Percentiles rank a stretch among this genome's conserved stretches.
Conservation (phyloP, 2,113 vertebrate genomes). For the Lucifuga dentata region DNA sequence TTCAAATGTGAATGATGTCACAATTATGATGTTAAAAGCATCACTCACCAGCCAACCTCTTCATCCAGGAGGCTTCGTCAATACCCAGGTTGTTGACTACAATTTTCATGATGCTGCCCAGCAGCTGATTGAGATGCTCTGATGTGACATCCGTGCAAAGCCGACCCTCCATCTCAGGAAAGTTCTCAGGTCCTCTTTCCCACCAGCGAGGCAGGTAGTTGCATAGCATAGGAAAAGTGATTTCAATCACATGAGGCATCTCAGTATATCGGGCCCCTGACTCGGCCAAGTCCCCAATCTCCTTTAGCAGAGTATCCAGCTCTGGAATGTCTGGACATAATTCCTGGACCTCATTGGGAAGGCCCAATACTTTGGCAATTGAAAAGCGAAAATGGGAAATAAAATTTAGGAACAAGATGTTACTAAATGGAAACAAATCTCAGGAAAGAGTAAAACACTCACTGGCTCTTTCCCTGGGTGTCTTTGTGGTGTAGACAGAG, state of each 20-base stretch:
- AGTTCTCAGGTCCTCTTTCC: conserved; percentile 88
- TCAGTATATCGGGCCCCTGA: conserved; percentile 95
- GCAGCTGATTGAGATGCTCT: conserved; percentile 91
- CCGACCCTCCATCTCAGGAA: conserved; percentile 80
- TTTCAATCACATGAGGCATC: conserved; percentile 97
- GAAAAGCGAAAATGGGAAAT: not conserved
- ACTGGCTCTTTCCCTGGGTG: conserved; percentile 91
- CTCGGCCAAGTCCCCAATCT: conserved; percentile 92
- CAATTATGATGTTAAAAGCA: not conserved
- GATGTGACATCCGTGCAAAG: conserved; percentile 90
- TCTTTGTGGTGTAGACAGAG: conserved; percentile 96
- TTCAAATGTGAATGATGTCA: not conserved
- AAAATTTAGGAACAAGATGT: conserved; percentile 1
- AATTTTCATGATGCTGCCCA: conserved; percentile 95
- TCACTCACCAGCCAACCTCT: conserved; percentile 90
- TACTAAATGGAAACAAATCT: conserved; percentile 2
- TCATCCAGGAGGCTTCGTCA: conserved; percentile 97
- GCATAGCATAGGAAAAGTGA: conserved; percentile 95
- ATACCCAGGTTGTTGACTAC: conserved; percentile 97
- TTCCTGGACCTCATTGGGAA: conserved; percentile 92
- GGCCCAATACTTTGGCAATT: conserved; percentile 86
- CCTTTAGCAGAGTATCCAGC: conserved; percentile 88
- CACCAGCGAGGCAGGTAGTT: conserved; percentile 97
- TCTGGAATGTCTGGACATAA: conserved; percentile 93
- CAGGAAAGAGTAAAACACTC: conserved; percentile 64